Base-by-base conservation (phyloP, 2,113 vertebrate genomes). In the Shinisaurus crocodilurus region DNA sequence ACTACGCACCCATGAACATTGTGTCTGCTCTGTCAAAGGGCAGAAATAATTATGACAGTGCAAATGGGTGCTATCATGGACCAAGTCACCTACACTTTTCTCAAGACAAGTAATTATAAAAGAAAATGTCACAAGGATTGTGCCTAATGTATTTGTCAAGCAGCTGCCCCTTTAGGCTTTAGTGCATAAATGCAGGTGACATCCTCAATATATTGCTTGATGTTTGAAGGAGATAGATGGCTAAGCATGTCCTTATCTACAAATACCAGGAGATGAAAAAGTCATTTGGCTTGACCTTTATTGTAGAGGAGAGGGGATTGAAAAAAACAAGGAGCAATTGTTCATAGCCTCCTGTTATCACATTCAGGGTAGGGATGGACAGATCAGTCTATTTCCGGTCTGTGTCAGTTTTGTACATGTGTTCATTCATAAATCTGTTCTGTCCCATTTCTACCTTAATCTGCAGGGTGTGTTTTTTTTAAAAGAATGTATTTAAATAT, bases 171-270 rank as follows among this genome's bases (percentile, higher is more conserved):
- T 6, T 88, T 91, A 95, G 90, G 89, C 91, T 87, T 83, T 54
- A 81, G 86, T 89, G 90, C 90, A 93, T 93, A 95, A 95, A 92
- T 89, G 93, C 92, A 94, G 96, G 93, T 92, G 93, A 95, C 93
- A 79, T 93, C 57, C 75, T 93, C 89, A 69, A 82, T 92, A 86
- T 43, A 85, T 89, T 75, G 40, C 23, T 83, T 89, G 80, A 83
- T 89, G 69, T 83, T 83, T 83, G 88, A 89, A 27, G 88, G 90
- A 93, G 82, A 88, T 93, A 97, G 92, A 96, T 96, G 94, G 92
- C 82, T 85, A 37, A 90, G 85, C 12, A 20, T 81, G 48, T 94
- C 88, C 89, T 94, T 88, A 94, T 93, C 88, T 8, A 0, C 91
- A 89, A 86, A 85, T 88, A 87, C 89, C 74, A 82, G 85, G 77